Evolutionary conservation across 2,888 invertebrate species (phyloP), one percentile per base, ranked within the genome.

Genomic region (Podotricha telesiphe): DNA sequence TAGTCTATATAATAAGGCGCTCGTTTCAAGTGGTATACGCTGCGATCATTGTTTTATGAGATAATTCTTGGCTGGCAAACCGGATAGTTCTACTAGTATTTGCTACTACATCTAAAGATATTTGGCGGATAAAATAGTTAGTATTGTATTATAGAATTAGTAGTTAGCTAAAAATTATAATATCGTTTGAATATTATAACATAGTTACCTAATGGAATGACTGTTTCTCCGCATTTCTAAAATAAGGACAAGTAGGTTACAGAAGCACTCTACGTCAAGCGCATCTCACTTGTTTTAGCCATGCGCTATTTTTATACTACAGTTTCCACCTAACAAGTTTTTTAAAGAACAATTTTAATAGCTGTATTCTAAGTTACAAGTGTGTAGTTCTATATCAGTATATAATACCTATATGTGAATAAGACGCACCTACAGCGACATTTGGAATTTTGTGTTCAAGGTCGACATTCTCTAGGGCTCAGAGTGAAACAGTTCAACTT

Each of bases 401-500:
- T 17, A 34, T 22, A 68, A 55, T 55, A 56, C 11, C 51, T 45
- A 59, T 1, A 37, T 17, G 34, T 72, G 56, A 70, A 72, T 69
- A 65, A 58, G 64, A 58, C 66, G 63, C 59, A n/a, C 42, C 68
- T 50, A 68, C 48, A 62, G 50, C 50, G 69, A 51, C 56, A 59
- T 65, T 67, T 59, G 53, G 56, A 64, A 70, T 72, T 67, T 58
- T 53, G 34, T 69, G 56, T 70, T 76, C 85, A 84, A 86, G 87
- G 86, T 79, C 82, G 75, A 48, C 73, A 73, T 75, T 81, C 81
- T 79, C 77, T 81, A 81, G 81, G 82, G 80, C 79, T 80, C 76
- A 56, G 66, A 71, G 42, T 65, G 81, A 81, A 84, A 85, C 84
- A 80, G 81, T 83, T 85, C 85, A 84, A 83, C 85, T 85, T 87